A percentile compares a stretch with the other conserved stretches of the same genome.
phyloP scores from a whole-genome alignment of 2,797 vertebrate genomes.

The Lacerta agilis region DNA sequence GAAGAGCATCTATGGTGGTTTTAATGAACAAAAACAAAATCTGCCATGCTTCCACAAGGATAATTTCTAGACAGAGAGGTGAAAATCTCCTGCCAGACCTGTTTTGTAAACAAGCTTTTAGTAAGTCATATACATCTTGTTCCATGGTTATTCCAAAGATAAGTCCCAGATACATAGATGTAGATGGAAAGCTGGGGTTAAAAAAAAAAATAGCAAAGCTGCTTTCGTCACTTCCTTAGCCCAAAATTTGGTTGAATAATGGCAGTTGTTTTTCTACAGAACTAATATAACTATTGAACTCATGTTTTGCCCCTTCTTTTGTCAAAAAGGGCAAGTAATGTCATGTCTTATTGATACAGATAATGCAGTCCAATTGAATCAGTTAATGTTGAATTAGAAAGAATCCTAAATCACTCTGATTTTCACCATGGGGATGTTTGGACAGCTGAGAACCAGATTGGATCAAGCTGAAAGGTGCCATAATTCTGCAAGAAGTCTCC shows the following conservation, averaged over 20 bases:
- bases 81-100: not conserved
- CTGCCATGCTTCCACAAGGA: not conserved
- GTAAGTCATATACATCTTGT: not conserved
- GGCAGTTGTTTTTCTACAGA: not conserved
- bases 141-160: not conserved
- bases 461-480: not conserved
- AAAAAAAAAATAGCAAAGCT: not conserved
- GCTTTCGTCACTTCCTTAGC: not conserved
- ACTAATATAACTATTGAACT: not conserved
- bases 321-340: not conserved
- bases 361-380: not conserved
- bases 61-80: not conserved
- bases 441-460: not conserved
- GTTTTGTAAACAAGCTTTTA: not conserved
- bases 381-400: not conserved
- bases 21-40: not conserved
- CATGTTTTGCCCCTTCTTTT: no score
- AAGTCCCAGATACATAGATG: not conserved
- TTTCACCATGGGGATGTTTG: not conserved
- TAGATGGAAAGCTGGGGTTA: not conserved
- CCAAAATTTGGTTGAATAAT: not conserved
- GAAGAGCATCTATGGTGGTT: not conserved
- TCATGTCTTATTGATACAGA: not conserved
- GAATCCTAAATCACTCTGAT: not conserved
- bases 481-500: not conserved